These are phyloP conservation scores for Pandemis heparana DNA, from an alignment of 2,888 invertebrate genomes.

Conservation along the genomic window DNA sequence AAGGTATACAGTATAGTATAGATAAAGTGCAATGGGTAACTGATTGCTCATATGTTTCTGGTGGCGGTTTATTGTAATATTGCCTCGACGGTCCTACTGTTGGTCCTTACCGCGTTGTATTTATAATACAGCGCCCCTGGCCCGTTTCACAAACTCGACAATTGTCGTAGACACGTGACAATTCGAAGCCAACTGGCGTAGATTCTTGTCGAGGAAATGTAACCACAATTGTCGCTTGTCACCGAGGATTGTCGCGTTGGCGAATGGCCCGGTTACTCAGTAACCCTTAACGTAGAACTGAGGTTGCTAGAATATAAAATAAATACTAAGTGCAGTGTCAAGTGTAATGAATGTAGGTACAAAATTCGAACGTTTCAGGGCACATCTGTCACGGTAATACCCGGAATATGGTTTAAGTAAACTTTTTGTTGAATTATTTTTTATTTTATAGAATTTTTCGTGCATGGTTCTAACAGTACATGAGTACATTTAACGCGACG, in stretches of 20 bases:
- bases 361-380: constrained; percentile 7
- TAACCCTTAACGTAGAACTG: constrained; percentile 30
- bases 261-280: constrained; percentile 7
- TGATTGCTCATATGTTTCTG: neutral
- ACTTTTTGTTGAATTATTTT: constrained; percentile 65
- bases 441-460: constrained; percentile 70
- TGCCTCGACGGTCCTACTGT: neutral
- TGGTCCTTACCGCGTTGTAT: neutral
- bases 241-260: too few relatives aligned
- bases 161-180: too few relatives aligned
- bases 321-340: constrained; percentile 34
- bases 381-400: constrained; percentile 1
- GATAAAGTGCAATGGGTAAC: neutral
- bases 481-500: constrained; percentile 71
- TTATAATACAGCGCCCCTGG: neutral
- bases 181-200: too few relatives aligned
- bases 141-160: too few relatives aligned
- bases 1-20: neutral
- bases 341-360: constrained; percentile 31
- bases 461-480: constrained; percentile 76
- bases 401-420: constrained; percentile 52
- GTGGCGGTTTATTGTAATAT: constrained; percentile 3
- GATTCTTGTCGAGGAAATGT: too few relatives aligned
- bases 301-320: constrained; percentile 47
- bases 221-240: too few relatives aligned